These are phyloP conservation scores for Acinonyx jubatus DNA, from an alignment of 2,113 vertebrate genomes.

Conservation along the genomic window DNA sequence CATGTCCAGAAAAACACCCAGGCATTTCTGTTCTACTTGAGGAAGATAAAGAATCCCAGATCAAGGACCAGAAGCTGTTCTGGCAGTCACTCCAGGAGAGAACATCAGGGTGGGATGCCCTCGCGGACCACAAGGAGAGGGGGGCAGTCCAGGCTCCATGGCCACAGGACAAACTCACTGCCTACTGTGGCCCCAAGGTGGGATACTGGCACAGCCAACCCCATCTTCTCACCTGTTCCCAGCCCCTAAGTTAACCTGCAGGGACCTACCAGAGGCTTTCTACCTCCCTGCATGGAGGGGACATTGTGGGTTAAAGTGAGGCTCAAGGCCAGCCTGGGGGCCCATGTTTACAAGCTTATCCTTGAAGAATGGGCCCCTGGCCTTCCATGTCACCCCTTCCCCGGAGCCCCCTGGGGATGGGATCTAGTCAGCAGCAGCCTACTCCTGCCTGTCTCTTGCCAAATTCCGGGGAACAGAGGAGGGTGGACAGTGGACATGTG, in stretches of 20 bases:
- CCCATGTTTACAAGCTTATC: neutral
- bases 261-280: neutral
- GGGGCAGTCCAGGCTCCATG: neutral
- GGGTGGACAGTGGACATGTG: neutral
- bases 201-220: too few relatives aligned
- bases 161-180: neutral
- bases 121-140: neutral
- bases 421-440: neutral
- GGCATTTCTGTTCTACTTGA: neutral
- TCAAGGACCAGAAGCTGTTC: neutral
- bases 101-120: fast-evolving
- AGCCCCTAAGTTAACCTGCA: neutral
- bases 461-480: neutral
- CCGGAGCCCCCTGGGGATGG: fast-evolving
- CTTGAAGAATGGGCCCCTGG: neutral
- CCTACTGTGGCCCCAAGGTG: neutral
- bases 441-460: neutral
- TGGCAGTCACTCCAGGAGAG: neutral
- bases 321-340: neutral
- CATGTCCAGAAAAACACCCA: neutral
- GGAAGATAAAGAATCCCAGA: neutral
- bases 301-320: neutral
- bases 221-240: neutral
- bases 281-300: too few relatives aligned
- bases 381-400: neutral